Percentiles rank a stretch among this genome's conserved stretches.
Conservation (phyloP, 2,797 vertebrate species). For the Poeciliopsis infans region DNA sequence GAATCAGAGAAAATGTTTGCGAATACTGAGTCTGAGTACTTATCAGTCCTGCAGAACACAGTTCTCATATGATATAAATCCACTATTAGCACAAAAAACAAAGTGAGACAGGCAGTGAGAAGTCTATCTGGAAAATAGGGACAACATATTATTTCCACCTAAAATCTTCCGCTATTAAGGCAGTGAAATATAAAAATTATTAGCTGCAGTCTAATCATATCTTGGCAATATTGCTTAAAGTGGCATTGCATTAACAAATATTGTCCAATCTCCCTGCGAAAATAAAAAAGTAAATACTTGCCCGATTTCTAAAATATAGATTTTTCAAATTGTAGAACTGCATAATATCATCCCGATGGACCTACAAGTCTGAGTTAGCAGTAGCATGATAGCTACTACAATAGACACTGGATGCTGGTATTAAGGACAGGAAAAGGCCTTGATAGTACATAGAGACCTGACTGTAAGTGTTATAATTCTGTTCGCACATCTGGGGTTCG, state of each 20-base stretch:
- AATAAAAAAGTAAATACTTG: neutral
- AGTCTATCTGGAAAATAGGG: neutral
- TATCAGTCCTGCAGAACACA: neutral
- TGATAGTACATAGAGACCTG: neutral
- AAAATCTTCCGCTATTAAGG: neutral
- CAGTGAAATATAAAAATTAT: neutral
- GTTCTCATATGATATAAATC: neutral
- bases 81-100: neutral
- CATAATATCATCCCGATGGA: neutral
- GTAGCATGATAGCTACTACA: neutral
- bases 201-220: neutral
- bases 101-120: neutral
- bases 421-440: neutral
- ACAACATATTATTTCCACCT: neutral
- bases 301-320: neutral
- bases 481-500: too few species aligned
- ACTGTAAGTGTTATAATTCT: too few species aligned
- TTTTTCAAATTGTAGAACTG: neutral
- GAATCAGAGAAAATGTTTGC: neutral
- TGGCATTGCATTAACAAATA: neutral
- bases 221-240: neutral
- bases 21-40: neutral
- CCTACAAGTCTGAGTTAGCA: neutral
- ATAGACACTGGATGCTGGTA: neutral
- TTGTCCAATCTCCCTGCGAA: neutral